These are phyloP conservation scores for Hesperia comma DNA, from an alignment of 2,888 invertebrate species.

Conservation along the genomic window DNA sequence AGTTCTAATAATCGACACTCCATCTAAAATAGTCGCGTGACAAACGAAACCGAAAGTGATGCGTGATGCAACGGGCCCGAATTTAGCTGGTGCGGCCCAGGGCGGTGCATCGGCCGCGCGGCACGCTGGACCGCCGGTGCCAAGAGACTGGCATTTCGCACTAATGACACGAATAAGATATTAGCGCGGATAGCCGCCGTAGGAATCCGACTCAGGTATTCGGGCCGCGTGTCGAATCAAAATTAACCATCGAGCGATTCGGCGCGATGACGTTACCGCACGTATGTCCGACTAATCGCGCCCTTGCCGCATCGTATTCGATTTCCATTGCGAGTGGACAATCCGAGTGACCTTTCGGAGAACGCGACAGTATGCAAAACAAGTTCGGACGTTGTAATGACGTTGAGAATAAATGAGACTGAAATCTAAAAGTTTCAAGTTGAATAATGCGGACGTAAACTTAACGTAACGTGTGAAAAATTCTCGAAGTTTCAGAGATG, in stretches of 20 bases:
- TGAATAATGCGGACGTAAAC: neutral
- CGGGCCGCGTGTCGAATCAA: slow-evolving; percentile 66
- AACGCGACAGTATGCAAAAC: slow-evolving; percentile 55
- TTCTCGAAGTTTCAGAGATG: neutral
- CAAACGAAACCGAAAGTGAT: slow-evolving; percentile 82
- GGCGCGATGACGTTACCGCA: slow-evolving; percentile 32
- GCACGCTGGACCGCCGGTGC: slow-evolving; percentile 69
- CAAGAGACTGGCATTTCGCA: slow-evolving; percentile 82
- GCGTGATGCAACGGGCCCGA: slow-evolving; percentile 81
- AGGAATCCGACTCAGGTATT: slow-evolving; percentile 64
- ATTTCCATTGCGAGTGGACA: slow-evolving; percentile 29
- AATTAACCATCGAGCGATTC: slow-evolving; percentile 59
- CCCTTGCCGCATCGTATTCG: slow-evolving; percentile 27
- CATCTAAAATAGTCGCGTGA: slow-evolving; percentile 80
- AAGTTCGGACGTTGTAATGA: slow-evolving; percentile 41
- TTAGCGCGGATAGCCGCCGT: slow-evolving; percentile 74
- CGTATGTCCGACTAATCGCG: slow-evolving; percentile 25
- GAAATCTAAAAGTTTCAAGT: neutral
- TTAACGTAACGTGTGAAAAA: neutral
- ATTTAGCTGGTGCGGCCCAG: slow-evolving; percentile 74
- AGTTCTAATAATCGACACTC: slow-evolving; percentile 81
- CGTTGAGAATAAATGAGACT: slow-evolving; percentile 1
- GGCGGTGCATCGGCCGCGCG: slow-evolving; percentile 76
- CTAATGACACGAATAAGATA: slow-evolving; percentile 84
- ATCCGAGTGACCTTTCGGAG: slow-evolving; percentile 44